phyloP scores from a whole-genome alignment of 2,888 invertebrate species.

The Ochlodes sylvanus region DNA sequence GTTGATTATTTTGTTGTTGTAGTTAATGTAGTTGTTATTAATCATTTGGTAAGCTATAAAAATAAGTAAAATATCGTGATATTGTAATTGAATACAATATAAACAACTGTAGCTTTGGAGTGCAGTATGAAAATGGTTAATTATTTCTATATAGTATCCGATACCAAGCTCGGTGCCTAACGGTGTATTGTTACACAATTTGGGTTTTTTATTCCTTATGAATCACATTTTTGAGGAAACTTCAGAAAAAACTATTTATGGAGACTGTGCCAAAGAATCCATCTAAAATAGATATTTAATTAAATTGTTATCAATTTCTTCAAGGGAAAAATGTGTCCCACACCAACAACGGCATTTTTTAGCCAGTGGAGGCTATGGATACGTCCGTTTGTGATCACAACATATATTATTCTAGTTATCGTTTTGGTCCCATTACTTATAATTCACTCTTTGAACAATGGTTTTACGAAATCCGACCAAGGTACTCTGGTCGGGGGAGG shows the following conservation, averaged over 20 bases:
- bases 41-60: too few relatives aligned
- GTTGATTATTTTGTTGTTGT: too few relatives aligned
- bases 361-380: conserved; percentile 95
- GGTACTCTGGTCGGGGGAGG: conserved; percentile 94
- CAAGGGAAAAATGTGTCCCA: conserved; percentile 68
- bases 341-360: conserved; percentile 66
- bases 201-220: conserved; percentile 21
- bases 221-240: conserved; percentile 20
- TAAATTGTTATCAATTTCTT: conserved; percentile 5
- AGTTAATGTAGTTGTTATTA: too few relatives aligned
- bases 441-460: conserved; percentile 91
- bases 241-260: conserved; percentile 13
- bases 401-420: conserved; percentile 92
- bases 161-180: not conserved
- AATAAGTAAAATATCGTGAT: too few relatives aligned
- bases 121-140: not conserved
- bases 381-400: conserved; percentile 91
- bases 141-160: not conserved
- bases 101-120: conserved; percentile 37
- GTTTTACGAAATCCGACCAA: conserved; percentile 91
- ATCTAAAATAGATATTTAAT: not conserved
- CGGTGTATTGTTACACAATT: not conserved
- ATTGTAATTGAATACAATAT: too few relatives aligned
- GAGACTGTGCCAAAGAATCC: not conserved
- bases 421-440: conserved; percentile 94